Conservation (phyloP, 1,140 invertebrate genomes). For the Macrobrachium rosenbergii region DNA sequence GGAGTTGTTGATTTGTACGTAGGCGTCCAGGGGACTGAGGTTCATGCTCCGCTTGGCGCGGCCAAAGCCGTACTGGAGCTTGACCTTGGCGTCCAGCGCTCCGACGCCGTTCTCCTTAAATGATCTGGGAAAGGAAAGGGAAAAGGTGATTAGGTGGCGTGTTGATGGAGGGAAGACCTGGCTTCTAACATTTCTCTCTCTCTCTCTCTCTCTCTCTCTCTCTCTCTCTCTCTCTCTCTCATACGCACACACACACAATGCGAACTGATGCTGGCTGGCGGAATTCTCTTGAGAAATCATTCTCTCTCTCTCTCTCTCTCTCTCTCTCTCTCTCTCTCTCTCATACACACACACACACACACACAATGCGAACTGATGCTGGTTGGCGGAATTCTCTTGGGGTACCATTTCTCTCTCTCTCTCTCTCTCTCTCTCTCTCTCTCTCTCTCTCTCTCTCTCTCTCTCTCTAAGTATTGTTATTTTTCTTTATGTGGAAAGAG, state of each 20-base stretch:
- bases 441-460: too few relatives aligned
- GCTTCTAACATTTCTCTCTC: neutral
- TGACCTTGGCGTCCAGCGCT: conserved; percentile 32
- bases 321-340: too few relatives aligned
- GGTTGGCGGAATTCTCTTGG: too few relatives aligned
- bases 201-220: neutral
- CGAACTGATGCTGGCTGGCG: too few relatives aligned
- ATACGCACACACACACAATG: conserved; percentile 16
- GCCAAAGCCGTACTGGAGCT: conserved; percentile 31
- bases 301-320: too few relatives aligned
- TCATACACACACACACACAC: too few relatives aligned
- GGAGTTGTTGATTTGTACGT: conserved; percentile 26
- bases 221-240: neutral
- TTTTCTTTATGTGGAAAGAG: too few relatives aligned
- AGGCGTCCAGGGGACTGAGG: conserved; percentile 30
- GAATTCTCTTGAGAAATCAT: too few relatives aligned
- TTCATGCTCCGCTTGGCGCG: conserved; percentile 6
- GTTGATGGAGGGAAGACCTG: neutral
- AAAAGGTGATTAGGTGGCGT: neutral
- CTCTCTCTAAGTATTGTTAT: too few relatives aligned
- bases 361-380: too few relatives aligned
- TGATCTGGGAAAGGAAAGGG: conserved; percentile 14
- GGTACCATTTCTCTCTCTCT: too few relatives aligned
- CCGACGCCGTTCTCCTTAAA: conserved; percentile 50
- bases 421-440: too few relatives aligned